Evolutionary conservation across 2,888 invertebrate species (phyloP), one percentile per base, ranked within the genome.

Genomic region (Xanthia togata): DNA sequence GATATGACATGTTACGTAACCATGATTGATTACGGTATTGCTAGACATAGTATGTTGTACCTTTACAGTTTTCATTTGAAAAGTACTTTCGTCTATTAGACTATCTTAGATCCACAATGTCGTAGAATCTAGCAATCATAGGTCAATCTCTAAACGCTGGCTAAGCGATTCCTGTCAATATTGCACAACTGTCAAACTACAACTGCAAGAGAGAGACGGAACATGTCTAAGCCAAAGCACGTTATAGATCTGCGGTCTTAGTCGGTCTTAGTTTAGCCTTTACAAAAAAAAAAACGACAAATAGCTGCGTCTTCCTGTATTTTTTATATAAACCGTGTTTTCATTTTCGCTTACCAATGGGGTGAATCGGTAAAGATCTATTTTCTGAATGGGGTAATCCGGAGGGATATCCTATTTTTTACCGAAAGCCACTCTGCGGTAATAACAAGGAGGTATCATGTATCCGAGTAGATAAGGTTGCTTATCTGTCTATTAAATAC

Each of bases 401-500:
- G 82, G 17, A 50, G 77, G 55, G 44, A 78, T 63, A 31, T 77
- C 14, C 78, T 35, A 44, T 69, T 79, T 59, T 79, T 78, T 82
- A 44, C 53, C 23, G 38, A 64, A 55, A 69, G 44, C 38, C 59
- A 82, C 78, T 79, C 63, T 44, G 44, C 8, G 63, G 70, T 64
- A 59, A 79, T 53, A 79, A 53, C 53, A 44, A 57, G 35, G 53
- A 64, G 44, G 38, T 82, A 69, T 79, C 53, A 67, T 50, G 35
- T 82, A 64, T 69, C 82, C 4, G 17, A 50, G 63, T 23, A 60
- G 44, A 81, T 82, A 82, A 59, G 70, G 78, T 78, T 67, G 47
- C 55, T 82, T 47, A 64, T 69, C 70, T 64, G 83, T 64, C 50
- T 53, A 59, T 69, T 57, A 31, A 38, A 77, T 59, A 79, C 64